Evolutionary conservation across 1,140 invertebrate genomes (phyloP), one percentile per base, ranked within the genome.

Genomic region (Ips typographus): DNA sequence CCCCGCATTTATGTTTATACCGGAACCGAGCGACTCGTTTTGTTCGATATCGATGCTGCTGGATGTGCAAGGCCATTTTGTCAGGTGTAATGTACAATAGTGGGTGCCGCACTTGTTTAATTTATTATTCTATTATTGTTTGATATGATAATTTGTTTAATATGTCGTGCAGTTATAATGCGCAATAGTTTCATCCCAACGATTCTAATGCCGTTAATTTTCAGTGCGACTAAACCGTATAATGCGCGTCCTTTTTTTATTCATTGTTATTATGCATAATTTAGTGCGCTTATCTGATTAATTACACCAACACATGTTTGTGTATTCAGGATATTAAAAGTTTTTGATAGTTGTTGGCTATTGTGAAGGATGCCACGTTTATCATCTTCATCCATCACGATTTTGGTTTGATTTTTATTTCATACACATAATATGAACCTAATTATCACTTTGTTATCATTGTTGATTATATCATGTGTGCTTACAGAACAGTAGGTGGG

Each of bases 121-220:
- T 65, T 63, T 67, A 51, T 67, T 49, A 68, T 68, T 58, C 52
- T 65, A 57, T 72, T 72, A 64, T 68, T 68, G 71, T 69, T 64
- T 68, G 55, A 72, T 72, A 72, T 72, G 71, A 72, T 72, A 72
- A 72, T 72, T 72, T 60, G 66, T 61, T 64, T 61, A 69, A 68
- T 68, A 65, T 60, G 40, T 52, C 40, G 44, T 47, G 38, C 51
- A 64, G 62, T 70, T 51, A 69, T 63, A 70, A 64, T 39, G 44
- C 70, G 65, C 52, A 63, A 63, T 67, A 53, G 70, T 71, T 71
- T 68, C 70, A 64, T 67, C 42, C 58, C 53, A 61, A 42, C 64
- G 70, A 66, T 58, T 66, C 44, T 44, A 66, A 66, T 58, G 47
- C 41, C 64, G 58, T 66, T 66, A 47, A 66, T 66, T 66, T 66